Evolutionary conservation across 2,113 vertebrate genomes (phyloP), one percentile per base, ranked within the genome.

Genomic region (Crypturellus undulatus): DNA sequence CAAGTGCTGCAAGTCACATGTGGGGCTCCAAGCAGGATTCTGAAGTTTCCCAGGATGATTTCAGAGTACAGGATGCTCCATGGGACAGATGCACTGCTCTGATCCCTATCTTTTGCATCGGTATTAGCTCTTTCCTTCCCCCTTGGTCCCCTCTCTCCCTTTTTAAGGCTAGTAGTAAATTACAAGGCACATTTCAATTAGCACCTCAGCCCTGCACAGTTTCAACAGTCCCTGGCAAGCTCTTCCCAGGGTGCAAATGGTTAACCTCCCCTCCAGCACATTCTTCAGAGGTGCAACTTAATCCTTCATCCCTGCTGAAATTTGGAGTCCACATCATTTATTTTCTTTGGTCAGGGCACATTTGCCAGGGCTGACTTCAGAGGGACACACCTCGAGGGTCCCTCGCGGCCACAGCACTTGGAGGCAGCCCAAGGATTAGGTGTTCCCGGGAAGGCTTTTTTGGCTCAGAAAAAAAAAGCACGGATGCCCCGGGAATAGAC

Each of bases 371-470:
- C 98, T 97, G 97, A 98, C 98, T 98, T 98, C 98, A 98, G 98
- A 98, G 97, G 98, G 98, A 98, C 98, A 98, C 98, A 98, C 99
- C 99, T 98, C 97, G 97, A 98, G 97, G 95, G 97, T 98, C 98
- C 98, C 98, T 96, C 97, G 98, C 59, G 98, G 98, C 98, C 96
- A 98, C 98, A 98, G 98, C 98, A 72, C 95, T 98, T 98, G 98
- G 98, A 98, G 85, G n/a, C 16, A 75, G 68, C 97, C 98, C 99
- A 99, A 98, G 98, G 98, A 99, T 99, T 99, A 99, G 99, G 98
- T 99, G 98, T 99, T 99, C 98, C 98, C 89, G 84, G 96, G 98
- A 97, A 98, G 98, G 98, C 90, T 97, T 98, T 97, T 97, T 98
- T 98, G 98, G 97, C 98, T 98, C 97, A 96, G 92, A 96, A 72